Evolutionary conservation across 2,797 vertebrate genomes (phyloP), one percentile per base, ranked within the genome.

Genomic region (Lutjanus campechanus): DNA sequence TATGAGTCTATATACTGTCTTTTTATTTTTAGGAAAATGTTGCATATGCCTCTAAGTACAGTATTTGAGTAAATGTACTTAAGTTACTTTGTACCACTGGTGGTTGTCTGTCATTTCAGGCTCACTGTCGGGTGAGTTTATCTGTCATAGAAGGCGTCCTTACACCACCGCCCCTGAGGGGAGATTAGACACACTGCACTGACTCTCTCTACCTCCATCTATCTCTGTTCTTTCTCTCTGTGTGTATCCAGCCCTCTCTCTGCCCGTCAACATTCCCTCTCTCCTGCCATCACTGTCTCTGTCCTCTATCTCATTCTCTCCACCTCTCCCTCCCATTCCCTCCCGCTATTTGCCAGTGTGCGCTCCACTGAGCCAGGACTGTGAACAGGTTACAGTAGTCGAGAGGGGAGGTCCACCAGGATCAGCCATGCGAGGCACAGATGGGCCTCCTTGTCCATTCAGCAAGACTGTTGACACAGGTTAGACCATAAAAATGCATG

Each of bases 141-240:
- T 94, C 87, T 83, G 89, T 90, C 91, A 90, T 68, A 81, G 90
- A 84, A 86, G 83, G 81, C 84, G 59, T 90, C 83, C 88, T 89
- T 80, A 87, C 84, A 81, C 81, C 53, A 73, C 66, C 40, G 58
- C 68, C 87, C 91, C 88, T 78, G 88, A 91, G 85, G 89, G 85
- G 74, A 91, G 89, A 94, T 93, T 93, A 94, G 93, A 89, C 91
- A 91, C 89, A 86, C 86, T 79, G 82, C 79, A 17, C 85, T 82
- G 82, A 79, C 83, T 91, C 86, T 20, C 86, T 86, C 85, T 73
- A 20, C 89, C 83, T 76, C 80, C 25, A 54, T 78, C 84, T 69
- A 22, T 68, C 65, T 54, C 65, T 17, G 70, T 22, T 46, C 73
- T 29, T 44, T 71, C 82, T 64, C 85, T 79, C 62, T 78, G 72